A percentile compares a stretch with the other conserved stretches of the same genome.
Conservation (phyloP, 2,797 vertebrate genomes). For the Dryobates pubescens region DNA sequence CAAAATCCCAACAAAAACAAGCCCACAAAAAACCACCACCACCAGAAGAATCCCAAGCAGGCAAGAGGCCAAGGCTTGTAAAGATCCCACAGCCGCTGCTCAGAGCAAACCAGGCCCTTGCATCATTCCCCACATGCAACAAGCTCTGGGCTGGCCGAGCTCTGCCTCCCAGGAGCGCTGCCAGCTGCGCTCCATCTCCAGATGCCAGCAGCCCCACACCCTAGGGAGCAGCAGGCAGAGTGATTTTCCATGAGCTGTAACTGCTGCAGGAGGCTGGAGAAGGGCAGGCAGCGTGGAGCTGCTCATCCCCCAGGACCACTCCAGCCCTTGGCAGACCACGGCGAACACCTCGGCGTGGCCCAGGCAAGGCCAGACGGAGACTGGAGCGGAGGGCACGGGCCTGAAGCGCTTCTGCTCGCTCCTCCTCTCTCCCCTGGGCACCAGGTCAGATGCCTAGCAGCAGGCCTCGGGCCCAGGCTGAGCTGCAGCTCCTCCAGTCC, state of each 20-base stretch:
- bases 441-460: not conserved
- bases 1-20: not conserved
- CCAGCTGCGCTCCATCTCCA: conserved; percentile 42
- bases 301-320: not conserved
- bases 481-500: not conserved
- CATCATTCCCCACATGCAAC: conserved; percentile 44
- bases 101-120: conserved; percentile 48
- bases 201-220: conserved; percentile 32
- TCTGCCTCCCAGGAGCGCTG: not conserved
- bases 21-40: not conserved
- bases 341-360: not conserved
- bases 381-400: not conserved
- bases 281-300: not conserved
- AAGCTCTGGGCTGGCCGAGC: not conserved
- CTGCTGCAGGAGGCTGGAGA: not conserved
- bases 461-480: not conserved
- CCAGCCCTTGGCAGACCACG: not conserved
- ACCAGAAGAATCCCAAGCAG: not conserved
- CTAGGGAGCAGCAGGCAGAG: not conserved
- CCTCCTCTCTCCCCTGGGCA: not conserved
- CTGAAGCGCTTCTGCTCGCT: not conserved
- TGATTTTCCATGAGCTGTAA: conserved; percentile 22
- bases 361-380: not conserved
- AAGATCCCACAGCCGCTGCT: conserved; percentile 47
- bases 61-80: conserved; percentile 44